These are phyloP conservation scores for Metopolophium dirhodum DNA, from an alignment of 1,140 invertebrate species.

Conservation along the genomic window DNA sequence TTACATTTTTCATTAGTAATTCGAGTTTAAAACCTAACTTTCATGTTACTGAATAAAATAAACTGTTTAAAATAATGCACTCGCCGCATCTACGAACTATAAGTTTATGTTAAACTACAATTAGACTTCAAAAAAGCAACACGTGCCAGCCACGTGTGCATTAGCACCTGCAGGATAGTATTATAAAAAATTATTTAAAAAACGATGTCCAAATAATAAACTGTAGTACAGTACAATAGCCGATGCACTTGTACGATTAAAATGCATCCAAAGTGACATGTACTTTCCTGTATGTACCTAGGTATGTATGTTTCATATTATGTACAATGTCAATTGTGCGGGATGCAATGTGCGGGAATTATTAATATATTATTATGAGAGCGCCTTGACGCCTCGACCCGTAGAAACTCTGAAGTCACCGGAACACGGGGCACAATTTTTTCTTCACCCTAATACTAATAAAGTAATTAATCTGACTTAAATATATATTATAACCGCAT, in stretches of 20 bases:
- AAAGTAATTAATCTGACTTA: constrained; percentile 19
- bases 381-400: constrained; percentile 10
- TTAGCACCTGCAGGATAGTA: constrained; percentile 31
- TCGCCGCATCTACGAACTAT: not conserved
- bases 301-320: too few relatives aligned
- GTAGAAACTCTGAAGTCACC: not conserved
- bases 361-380: not conserved
- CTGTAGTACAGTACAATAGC: not conserved
- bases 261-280: constrained; percentile 41
- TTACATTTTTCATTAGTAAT: not conserved
- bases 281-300: constrained; percentile 31
- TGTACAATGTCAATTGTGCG: constrained; percentile 20
- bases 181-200: constrained; percentile 25
- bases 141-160: constrained; percentile 22
- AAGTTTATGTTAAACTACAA: constrained; percentile 5
- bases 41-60: not conserved
- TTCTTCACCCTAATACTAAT: not conserved
- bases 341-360: constrained; percentile 45
- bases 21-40: not conserved
- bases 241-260: constrained; percentile 44
- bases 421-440: constrained; percentile 12
- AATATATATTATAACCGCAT: not conserved
- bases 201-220: not conserved
- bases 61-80: not conserved
- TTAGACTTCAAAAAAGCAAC: not conserved